phyloP scores from a whole-genome alignment of 2,797 vertebrate genomes.

The Margarornis squamiger region DNA sequence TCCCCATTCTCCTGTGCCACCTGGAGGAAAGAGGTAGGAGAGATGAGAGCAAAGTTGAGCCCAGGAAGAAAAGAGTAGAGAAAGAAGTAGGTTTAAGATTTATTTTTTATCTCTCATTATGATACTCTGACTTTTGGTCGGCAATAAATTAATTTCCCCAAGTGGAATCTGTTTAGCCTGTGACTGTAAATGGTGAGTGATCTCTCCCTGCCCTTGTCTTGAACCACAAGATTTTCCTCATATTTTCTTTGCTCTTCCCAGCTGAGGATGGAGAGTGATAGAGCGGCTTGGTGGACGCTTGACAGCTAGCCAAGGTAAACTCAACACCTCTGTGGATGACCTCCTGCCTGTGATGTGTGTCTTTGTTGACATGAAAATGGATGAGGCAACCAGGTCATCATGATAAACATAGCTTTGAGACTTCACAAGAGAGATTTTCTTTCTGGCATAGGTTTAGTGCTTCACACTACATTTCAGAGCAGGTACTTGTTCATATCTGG shows the following conservation, averaged over 20 bases:
- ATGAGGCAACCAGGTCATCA: background rate
- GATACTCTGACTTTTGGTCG: background rate
- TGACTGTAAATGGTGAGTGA: background rate
- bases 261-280: fast-evolving
- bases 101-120: background rate
- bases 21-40: background rate
- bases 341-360: background rate
- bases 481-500: background rate
- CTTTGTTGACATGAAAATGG: background rate
- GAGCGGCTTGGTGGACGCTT: background rate
- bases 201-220: background rate
- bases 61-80: fast-evolving
- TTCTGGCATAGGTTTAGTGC: background rate
- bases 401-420: background rate
- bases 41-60: background rate
- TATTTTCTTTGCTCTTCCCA: background rate
- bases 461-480: background rate
- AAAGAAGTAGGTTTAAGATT: background rate
- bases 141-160: background rate
- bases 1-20: fast-evolving
- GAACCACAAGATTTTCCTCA: fast-evolving
- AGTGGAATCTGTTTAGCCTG: background rate
- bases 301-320: background rate
- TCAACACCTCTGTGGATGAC: background rate
- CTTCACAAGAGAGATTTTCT: background rate